Base-by-base conservation (phyloP, 2,888 invertebrate species). In the Ectemnius lituratus region DNA sequence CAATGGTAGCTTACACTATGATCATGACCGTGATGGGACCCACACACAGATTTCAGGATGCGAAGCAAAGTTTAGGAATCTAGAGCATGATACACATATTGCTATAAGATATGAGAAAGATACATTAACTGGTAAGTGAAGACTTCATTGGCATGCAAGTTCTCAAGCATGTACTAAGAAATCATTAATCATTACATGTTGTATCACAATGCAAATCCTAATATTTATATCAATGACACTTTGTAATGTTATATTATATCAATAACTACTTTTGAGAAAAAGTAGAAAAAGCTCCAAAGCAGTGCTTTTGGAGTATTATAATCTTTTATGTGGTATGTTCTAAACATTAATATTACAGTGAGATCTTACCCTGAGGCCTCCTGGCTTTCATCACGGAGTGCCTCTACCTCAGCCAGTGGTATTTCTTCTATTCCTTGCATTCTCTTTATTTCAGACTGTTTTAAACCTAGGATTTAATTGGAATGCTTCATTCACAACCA, bases 1-100 rank as follows among this genome's bases (percentile, higher is more conserved):
- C 91, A 99, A 99, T 91, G 99, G 99, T 16, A 93, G 96, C 1
- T 92, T 97, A 75, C 95, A 96, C 89, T 99, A 99, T 91, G 99
- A 99, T 91, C 99, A 99, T 91, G 99, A 99, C 89, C 93, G 97
- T 59, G 99, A 99, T 92, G 99, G 99, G 61, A 99, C 99, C 0
- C 98, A 98, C 90, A 99, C 99, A 0, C 97, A 99, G 91, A 91
- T 99, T 14, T 96, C 98, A 16, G 99, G 99, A 28, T 99, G 99
- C 91, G 98, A 99, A 91, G 97, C 97, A 8, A 97, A 98, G 89
- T 97, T 99, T 91, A 93, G 99, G 67, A 99, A 99, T 92, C 90
- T 94, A 65, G 95, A 97, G 74, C 94, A 96, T 85, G 98, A 99
- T 87, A 97, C 99, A 0, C 96, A 96, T 88, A 87, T 99, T 59